phyloP scores from a whole-genome alignment of 2,113 vertebrate genomes.

The Parus major region DNA sequence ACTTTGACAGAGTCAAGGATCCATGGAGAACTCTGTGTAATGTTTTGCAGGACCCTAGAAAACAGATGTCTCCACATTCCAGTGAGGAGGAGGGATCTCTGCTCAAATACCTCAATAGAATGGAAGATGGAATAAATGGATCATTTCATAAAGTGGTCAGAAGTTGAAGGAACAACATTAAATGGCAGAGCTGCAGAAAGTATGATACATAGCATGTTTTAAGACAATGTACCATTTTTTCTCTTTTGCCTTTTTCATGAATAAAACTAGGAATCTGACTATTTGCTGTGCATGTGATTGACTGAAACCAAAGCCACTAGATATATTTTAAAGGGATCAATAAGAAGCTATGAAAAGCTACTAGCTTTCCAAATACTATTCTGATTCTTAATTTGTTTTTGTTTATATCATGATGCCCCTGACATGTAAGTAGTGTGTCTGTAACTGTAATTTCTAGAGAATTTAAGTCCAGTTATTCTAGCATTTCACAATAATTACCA shows the following conservation, averaged over 20 bases:
- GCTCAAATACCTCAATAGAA: not conserved
- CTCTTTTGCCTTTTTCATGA: not conserved
- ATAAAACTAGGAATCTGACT: not conserved
- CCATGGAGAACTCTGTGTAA: not conserved
- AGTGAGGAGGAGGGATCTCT: not conserved
- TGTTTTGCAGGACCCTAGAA: not conserved
- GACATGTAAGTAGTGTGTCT: not conserved
- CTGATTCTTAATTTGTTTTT: not conserved
- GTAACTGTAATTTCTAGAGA: not conserved
- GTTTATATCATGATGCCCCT: not conserved
- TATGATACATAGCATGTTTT: not conserved
- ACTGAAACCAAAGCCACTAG: not conserved
- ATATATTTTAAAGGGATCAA: not conserved
- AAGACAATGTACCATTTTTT: not conserved
- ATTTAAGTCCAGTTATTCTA: not conserved
- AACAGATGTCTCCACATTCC: not conserved
- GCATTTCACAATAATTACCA: not conserved
- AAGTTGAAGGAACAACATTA: not conserved
- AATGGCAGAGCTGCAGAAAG: not conserved
- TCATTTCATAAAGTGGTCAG: not conserved
- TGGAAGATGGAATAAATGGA: not conserved
- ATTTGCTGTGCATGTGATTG: not conserved
- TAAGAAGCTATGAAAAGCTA: not conserved
- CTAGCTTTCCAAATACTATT: not conserved
- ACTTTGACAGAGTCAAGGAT: not conserved